Conservation (phyloP, 1,140 invertebrate genomes). For the Drosophila watanabei region DNA sequence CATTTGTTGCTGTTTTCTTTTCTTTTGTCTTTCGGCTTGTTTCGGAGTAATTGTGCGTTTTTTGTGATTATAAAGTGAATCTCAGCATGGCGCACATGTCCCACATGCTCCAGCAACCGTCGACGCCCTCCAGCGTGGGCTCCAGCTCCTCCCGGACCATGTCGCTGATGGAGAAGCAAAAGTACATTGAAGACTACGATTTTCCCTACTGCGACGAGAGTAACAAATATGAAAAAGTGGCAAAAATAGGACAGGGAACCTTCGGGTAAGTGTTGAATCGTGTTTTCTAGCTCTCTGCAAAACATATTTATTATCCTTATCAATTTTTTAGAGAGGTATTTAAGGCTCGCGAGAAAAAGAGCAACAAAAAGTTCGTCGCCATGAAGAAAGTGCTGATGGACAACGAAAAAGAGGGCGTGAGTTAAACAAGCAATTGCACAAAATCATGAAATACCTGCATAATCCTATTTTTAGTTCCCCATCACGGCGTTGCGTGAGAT, state of each 20-base stretch:
- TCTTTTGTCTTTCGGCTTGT: slow-evolving; percentile 22
- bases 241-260: slow-evolving; percentile 99
- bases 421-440: slow-evolving; percentile 59
- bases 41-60: slow-evolving; percentile 1
- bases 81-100: slow-evolving; percentile 68
- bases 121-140: slow-evolving; percentile 54
- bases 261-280: slow-evolving; percentile 90
- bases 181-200: slow-evolving; percentile 95
- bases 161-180: slow-evolving; percentile 88
- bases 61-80: neutral
- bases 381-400: slow-evolving; percentile 99
- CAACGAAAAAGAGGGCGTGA: slow-evolving; percentile 99
- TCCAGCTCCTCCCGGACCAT: slow-evolving; percentile 73
- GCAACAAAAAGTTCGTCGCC: slow-evolving; percentile 96
- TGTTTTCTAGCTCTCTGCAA: neutral
- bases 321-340: slow-evolving; percentile 95
- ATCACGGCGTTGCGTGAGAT: slow-evolving; percentile 99
- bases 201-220: slow-evolving; percentile 97
- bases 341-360: slow-evolving; percentile 96
- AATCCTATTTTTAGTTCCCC: slow-evolving; percentile 91
- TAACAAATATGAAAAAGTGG: slow-evolving; percentile 97
- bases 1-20: slow-evolving; percentile 49
- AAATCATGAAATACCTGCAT: neutral
- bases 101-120: slow-evolving; percentile 70
- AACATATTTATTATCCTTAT: neutral